A percentile compares a stretch with the other conserved stretches of the same genome.
Evolutionary conservation across 2,888 invertebrate species (phyloP).

Genomic region (Eueremaeus valkanovi): DNA sequence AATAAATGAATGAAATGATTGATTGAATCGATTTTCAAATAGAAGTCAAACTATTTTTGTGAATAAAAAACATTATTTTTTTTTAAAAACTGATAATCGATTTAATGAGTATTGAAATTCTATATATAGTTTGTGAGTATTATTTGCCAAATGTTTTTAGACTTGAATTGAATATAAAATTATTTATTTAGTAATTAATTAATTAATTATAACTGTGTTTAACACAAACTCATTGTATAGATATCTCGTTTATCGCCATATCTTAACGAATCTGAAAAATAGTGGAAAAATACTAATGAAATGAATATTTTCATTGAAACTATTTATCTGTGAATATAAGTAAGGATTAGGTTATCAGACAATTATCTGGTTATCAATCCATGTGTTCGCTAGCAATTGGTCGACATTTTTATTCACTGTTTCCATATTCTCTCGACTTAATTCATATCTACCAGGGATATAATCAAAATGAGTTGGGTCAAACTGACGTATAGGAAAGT

Average conservation of each 20-base stretch:
- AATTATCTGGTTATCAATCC: no score
- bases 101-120: neutral
- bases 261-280: slow-evolving; percentile 38
- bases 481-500: no score
- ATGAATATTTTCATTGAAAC: neutral
- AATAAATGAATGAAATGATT: neutral
- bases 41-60: neutral
- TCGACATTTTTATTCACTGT: no score
- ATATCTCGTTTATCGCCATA: slow-evolving; percentile 40
- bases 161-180: neutral
- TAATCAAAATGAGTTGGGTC: no score
- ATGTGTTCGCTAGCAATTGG: no score
- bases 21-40: neutral
- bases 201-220: slow-evolving; percentile 8
- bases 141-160: neutral
- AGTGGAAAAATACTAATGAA: neutral
- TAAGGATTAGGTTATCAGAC: no score
- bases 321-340: neutral
- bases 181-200: neutral
- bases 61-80: neutral
- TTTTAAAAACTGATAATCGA: neutral
- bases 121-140: neutral
- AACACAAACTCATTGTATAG: slow-evolving; percentile 40
- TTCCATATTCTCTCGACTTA: no score
- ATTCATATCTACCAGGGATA: no score